Percentiles rank a stretch among this genome's conserved stretches.
Conservation (phyloP, 2,113 vertebrate species). For the Tragelaphus strepsiceros region DNA sequence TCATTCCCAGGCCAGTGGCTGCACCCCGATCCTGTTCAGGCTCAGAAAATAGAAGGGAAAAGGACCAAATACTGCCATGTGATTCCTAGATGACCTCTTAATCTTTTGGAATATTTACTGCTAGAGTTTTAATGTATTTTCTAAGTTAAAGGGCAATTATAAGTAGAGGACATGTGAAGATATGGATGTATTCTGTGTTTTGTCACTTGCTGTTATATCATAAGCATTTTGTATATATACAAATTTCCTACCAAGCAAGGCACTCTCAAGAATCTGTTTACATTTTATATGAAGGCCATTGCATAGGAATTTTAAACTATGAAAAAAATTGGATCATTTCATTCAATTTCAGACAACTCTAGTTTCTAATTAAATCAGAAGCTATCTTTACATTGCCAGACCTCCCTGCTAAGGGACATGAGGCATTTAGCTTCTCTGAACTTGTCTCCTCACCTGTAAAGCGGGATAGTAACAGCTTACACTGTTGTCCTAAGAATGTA, state of each 20-base stretch:
- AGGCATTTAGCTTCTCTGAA: conserved; percentile 8
- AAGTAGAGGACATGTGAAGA: neutral
- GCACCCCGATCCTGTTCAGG: neutral
- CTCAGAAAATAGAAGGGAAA: neutral
- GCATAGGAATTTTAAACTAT: neutral
- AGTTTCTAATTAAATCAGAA: conserved; percentile 13
- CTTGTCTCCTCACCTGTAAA: neutral
- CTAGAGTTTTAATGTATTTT: neutral
- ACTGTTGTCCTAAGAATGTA: neutral
- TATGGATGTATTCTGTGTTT: neutral
- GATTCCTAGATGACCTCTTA: neutral
- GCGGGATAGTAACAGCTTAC: neutral
- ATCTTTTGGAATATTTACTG: neutral
- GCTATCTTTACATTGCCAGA: neutral
- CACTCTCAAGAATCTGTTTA: neutral
- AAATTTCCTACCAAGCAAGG: conserved; percentile 13
- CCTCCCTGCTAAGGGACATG: neutral
- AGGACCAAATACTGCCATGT: neutral
- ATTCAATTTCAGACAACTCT: neutral
- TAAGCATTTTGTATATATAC: neutral
- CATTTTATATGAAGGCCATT: conserved; percentile 14
- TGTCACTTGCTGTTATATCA: neutral
- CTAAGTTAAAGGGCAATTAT: neutral
- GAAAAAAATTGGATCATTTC: neutral
- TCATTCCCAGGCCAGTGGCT: neutral